Conservation (phyloP, 2,888 invertebrate species). For the Sphaeridia pumilis region DNA sequence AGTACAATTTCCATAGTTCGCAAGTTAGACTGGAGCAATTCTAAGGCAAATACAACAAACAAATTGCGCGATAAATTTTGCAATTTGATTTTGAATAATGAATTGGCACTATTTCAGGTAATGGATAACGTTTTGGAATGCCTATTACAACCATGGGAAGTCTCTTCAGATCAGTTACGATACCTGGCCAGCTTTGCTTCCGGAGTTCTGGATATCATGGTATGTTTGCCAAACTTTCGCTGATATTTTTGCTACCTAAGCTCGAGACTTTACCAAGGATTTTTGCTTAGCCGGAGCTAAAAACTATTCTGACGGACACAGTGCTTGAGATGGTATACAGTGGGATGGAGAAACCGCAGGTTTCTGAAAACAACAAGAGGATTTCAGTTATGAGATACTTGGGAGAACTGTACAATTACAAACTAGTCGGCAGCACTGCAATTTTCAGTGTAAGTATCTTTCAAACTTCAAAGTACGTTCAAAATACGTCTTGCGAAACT, state of each 20-base stretch:
- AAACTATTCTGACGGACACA: conserved; percentile 58
- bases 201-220: conserved; percentile 16
- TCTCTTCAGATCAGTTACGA: conserved; percentile 12
- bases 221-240: conserved; percentile 5
- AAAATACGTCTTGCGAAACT: too few species aligned
- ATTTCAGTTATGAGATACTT: conserved; percentile 91
- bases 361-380: conserved; percentile 82
- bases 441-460: conserved; percentile 25
- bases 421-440: conserved; percentile 24
- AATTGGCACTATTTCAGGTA: conserved; percentile 7
- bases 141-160: conserved; percentile 25
- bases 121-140: conserved; percentile 11
- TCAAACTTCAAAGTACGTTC: background rate
- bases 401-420: conserved; percentile 87
- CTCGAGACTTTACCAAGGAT: too few species aligned
- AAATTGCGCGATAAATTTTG: too few species aligned
- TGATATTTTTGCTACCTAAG: too few species aligned
- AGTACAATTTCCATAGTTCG: conserved; percentile 73
- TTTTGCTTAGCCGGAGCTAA: conserved; percentile 50
- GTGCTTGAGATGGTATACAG: conserved; percentile 89
- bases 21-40: conserved; percentile 82
- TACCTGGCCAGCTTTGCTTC: conserved; percentile 17
- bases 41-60: too few species aligned
- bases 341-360: conserved; percentile 73
- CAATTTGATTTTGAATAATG: too few species aligned